Base-by-base conservation (phyloP, 2,113 vertebrate species). In the Eudyptes chrysolophus region DNA sequence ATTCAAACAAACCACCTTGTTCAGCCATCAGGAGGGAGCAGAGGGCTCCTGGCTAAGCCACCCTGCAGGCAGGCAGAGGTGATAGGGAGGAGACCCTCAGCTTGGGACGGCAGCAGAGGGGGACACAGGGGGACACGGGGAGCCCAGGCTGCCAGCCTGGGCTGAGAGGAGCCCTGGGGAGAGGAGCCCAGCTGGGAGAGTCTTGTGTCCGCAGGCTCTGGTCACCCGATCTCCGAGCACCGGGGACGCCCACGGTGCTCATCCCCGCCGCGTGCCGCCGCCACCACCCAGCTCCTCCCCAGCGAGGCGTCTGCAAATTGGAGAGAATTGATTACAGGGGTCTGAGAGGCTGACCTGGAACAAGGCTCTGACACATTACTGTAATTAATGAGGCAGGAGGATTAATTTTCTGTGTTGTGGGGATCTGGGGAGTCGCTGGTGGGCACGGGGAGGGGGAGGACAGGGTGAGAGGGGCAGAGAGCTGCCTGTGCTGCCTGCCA, bases 351-450 rank as follows among this genome's bases (percentile, higher is more conserved):
- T 78, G 84, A 89, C 89, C 94, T 96, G 89, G 91, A 87, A 36
- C 80, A 84, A 36, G 49, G 89, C 87, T 92, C 91, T 1, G 10
- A 18, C 89, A 62, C 17, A 38, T 65, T 70, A 61, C 81, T 48
- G 74, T 87, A 68, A 89, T 94, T 96, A 96, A 93, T 48, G 84
- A 95, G 49, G 84, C 89, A 89, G 81, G 18, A 94, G 81, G 70
- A 94, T 95, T 96, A 93, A 93, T 92, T 52, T 48, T 87, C 81
- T 22, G 7, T 2, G 8, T 64, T 25, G 34, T 11, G 5, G 22
- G 77, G 52, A 30, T 24, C 29, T 4, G 5, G 52, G 71, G 78
- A 75, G 81, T 90, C 74, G 66, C 81, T 60, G 25, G n/a, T 68
- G 92, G 81, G 79, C 64, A 52, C 0, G 0, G 84, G 58, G 62